Evolutionary conservation across 2,113 vertebrate genomes (phyloP).

Genomic region (Albula goreensis): DNA sequence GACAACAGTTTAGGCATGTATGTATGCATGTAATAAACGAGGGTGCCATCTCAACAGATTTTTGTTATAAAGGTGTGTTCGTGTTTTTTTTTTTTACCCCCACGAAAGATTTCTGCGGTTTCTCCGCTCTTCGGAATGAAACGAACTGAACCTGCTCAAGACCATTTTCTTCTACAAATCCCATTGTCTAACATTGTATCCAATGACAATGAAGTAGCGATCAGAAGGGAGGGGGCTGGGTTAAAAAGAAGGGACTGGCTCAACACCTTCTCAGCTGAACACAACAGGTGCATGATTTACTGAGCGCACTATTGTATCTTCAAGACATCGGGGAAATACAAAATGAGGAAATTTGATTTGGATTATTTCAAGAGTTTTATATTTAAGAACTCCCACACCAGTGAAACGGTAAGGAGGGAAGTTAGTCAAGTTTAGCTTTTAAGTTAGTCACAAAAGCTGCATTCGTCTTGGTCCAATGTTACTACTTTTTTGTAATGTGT

Average conservation of each 20-base stretch:
- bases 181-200: not conserved
- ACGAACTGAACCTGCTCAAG: not conserved
- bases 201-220: not conserved
- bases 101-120: not conserved
- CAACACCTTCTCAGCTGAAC: not conserved
- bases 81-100: not conserved
- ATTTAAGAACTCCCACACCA: slow-evolving; percentile 49
- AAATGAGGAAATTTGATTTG: slow-evolving; percentile 60
- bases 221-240: not conserved
- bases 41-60: not conserved
- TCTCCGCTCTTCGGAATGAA: no score
- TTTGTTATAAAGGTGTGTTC: not conserved
- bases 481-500: no score
- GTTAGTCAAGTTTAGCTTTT: not conserved
- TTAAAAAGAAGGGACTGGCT: not conserved
- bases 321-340: not conserved
- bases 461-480: no score
- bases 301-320: not conserved
- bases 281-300: not conserved
- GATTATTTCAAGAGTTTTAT: slow-evolving; percentile 52
- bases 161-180: not conserved
- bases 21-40: not conserved
- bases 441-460: not conserved
- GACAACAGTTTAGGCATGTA: no score
- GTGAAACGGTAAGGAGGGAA: slow-evolving; percentile 52